Evolutionary conservation across 2,888 invertebrate species (phyloP).

Genomic region (Ceramica pisi): DNA sequence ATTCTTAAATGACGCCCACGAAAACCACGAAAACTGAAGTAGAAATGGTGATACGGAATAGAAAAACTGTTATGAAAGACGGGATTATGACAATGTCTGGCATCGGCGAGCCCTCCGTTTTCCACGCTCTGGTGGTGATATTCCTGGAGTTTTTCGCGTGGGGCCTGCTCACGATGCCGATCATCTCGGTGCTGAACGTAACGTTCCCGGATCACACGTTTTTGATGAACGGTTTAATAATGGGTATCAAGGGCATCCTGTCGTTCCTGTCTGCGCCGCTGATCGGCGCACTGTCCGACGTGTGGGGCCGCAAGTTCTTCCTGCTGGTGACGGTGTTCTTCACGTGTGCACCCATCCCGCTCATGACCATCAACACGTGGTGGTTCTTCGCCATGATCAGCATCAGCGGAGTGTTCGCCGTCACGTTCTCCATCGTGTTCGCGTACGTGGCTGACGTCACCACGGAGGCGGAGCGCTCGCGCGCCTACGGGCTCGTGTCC

Average conservation of each 20-base stretch:
- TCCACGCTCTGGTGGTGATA: slow-evolving; percentile 99
- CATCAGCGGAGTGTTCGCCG: slow-evolving; percentile 99
- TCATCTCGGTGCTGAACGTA: slow-evolving; percentile 98
- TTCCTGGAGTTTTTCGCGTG: slow-evolving; percentile 99
- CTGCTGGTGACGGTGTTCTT: slow-evolving; percentile 99
- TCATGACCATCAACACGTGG: slow-evolving; percentile 99
- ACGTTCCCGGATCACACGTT: slow-evolving; percentile 99
- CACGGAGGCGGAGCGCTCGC: slow-evolving; percentile 98
- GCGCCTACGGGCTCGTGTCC: slow-evolving; percentile 99
- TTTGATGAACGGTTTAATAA: slow-evolving; percentile 99
- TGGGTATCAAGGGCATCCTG: slow-evolving; percentile 99
- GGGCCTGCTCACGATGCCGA: slow-evolving; percentile 99
- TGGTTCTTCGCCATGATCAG: slow-evolving; percentile 99
- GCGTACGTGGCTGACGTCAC: slow-evolving; percentile 99
- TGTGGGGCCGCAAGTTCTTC: slow-evolving; percentile 99
- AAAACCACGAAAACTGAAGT: slow-evolving; percentile 96
- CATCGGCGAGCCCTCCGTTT: slow-evolving; percentile 98
- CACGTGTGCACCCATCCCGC: slow-evolving; percentile 99
- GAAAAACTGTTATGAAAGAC: slow-evolving; percentile 96
- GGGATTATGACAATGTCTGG: slow-evolving; percentile 97
- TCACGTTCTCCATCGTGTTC: slow-evolving; percentile 99
- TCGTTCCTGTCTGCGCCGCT: slow-evolving; percentile 99
- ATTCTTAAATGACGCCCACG: slow-evolving; percentile 92
- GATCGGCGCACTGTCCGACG: slow-evolving; percentile 99
- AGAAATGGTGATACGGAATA: slow-evolving; percentile 96